A percentile compares a stretch with the other conserved stretches of the same genome.
phyloP scores from a whole-genome alignment of 1,140 invertebrate genomes.

The Drosophila pseudoobscura region DNA sequence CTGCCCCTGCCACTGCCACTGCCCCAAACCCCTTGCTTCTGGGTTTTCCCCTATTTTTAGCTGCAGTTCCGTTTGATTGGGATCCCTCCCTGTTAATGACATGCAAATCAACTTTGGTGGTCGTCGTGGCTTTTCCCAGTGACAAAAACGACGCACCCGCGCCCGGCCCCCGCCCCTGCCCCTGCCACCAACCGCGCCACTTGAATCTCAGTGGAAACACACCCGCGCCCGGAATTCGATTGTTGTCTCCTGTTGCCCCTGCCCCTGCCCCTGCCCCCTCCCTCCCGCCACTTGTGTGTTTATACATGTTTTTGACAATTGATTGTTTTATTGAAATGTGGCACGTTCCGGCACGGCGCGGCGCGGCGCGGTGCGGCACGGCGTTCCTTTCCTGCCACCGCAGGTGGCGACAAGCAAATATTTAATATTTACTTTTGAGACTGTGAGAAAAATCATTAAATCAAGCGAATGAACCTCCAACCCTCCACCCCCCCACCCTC shows the following conservation, averaged over 20 bases:
- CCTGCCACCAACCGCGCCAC: neutral
- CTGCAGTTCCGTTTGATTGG: conserved; percentile 45
- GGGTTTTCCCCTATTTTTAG: conserved; percentile 56
- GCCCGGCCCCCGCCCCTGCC: no score
- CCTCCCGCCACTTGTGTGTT: conserved; percentile 15
- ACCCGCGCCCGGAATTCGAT: neutral
- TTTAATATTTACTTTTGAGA: conserved; percentile 57
- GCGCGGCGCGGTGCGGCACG: no score
- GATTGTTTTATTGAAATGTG: conserved; percentile 77
- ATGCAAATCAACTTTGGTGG: conserved; percentile 77
- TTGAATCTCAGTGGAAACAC: conserved; percentile 4
- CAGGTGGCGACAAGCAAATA: conserved; percentile 52
- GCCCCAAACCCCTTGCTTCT: conserved; percentile 3
- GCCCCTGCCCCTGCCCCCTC: no score
- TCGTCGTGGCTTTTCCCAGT: conserved; percentile 15
- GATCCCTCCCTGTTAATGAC: conserved; percentile 62
- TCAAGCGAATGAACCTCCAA: conserved; percentile 11
- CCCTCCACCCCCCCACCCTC: neutral
- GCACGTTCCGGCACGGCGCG: conserved; percentile 2
- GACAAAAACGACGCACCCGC: conserved; percentile 10
- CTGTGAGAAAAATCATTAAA: conserved; percentile 70
- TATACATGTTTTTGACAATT: conserved; percentile 54
- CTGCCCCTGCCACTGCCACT: conserved; percentile 7
- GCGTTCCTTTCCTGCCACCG: neutral
- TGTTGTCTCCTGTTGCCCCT: no score